Evolutionary conservation across 2,113 vertebrate genomes (phyloP), one percentile per base, ranked within the genome.

Genomic region (Sebastes schlegelii): DNA sequence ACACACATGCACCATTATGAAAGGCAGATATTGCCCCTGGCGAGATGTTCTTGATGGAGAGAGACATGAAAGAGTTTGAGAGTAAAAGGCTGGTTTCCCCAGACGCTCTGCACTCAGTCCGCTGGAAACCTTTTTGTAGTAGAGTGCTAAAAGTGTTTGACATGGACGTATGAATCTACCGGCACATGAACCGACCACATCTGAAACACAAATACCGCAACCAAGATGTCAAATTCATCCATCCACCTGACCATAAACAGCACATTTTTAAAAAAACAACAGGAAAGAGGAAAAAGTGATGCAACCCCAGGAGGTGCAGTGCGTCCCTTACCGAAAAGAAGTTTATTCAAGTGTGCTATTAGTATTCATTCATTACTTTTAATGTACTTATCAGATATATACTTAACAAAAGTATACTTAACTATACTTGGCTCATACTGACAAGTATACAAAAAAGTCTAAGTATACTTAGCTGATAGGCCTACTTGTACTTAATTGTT

Each of bases 21-120:
- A 84, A 77, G 67, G 46, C 66, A 73, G 45, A 43, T 54, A 40
- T 69, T 61, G 51, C 75, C 57, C 54, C 42, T 57, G 68, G 63
- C 5, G 8, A 64, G 42, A 68, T 69, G 72, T 60, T 82, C 51
- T 48, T 65, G 57, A 73, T 76, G 74, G 57, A 1, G 5, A 67
- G 12, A 72, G 65, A 72, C 43, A 81, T 81, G 81, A 81, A 86
- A 66, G 85, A 87, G 13, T 51, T 51, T 80, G 42, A 65, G 17
- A 77, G 55, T 64, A 17, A 78, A 80, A 77, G 61, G 45, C 26
- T 80, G 42, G 43, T 77, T 84, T 88, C 40, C 65, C 48, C 13
- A 71, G 80, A 84, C 4, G 16, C 77, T 76, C 77, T 58, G 55
- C 60, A 64, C 73, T 9, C 55, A 45, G 63, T 65, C 78, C 48